Conservation (phyloP, 2,888 invertebrate genomes). For the Orchesellides sinensis region DNA sequence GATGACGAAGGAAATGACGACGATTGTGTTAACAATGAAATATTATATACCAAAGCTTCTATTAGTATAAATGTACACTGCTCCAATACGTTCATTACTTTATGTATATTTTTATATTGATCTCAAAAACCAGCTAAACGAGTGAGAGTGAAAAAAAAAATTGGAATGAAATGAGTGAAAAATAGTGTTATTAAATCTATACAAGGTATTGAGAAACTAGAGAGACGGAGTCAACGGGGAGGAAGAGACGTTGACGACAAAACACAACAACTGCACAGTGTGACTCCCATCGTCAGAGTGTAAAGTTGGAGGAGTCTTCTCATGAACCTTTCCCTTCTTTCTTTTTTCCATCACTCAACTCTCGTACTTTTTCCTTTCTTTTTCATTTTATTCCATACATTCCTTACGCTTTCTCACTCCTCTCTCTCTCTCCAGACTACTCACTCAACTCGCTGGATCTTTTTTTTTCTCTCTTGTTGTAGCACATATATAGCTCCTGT, state of each 20-base stretch:
- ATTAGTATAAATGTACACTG: constrained; percentile 6
- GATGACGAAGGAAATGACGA: constrained; percentile 24
- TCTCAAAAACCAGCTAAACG: constrained; percentile 29
- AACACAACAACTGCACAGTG: constrained; percentile 70
- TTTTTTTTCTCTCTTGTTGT: constrained; percentile 27
- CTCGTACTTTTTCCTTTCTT: constrained; percentile 28
- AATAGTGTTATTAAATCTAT: constrained; percentile 64
- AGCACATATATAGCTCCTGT: no score
- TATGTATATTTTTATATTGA: constrained; percentile 11
- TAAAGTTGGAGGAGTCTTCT: constrained; percentile 67
- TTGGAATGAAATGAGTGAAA: constrained; percentile 62
- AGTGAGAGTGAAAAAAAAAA: constrained; percentile 23
- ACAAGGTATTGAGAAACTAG: constrained; percentile 65
- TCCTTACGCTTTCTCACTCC: constrained; percentile 4
- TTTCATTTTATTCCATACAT: constrained; percentile 33
- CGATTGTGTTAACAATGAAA: constrained; percentile 45
- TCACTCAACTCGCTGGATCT: constrained; percentile 3
- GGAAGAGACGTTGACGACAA: constrained; percentile 68
- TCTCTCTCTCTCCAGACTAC: constrained; percentile 6
- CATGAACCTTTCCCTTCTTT: constrained; percentile 60
- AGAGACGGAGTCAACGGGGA: constrained; percentile 70
- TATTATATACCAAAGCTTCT: constrained; percentile 13
- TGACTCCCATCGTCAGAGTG: constrained; percentile 70
- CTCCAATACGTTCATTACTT: constrained; percentile 7
- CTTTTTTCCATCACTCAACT: constrained; percentile 41